Conservation (phyloP, 2,113 vertebrate species). For the Thunnus maccoyii region DNA sequence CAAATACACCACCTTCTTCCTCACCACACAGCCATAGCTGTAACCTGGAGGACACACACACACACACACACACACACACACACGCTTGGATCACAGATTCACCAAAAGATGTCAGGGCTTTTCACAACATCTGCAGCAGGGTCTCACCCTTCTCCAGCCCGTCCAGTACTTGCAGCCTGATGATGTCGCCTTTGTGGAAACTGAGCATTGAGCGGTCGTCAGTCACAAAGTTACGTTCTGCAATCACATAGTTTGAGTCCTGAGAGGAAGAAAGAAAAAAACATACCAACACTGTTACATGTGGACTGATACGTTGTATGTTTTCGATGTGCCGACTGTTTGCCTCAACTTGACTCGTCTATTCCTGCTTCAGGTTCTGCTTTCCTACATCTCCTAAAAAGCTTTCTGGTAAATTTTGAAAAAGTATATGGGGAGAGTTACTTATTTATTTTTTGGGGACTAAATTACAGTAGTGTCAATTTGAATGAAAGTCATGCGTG, state of each 20-base stretch:
- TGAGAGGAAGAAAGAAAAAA: slow-evolving; percentile 57
- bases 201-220: slow-evolving; percentile 86
- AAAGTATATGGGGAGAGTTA: too few species aligned
- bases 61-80: background rate
- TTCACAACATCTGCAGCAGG: background rate
- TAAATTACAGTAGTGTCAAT: background rate
- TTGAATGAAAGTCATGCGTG: background rate
- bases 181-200: slow-evolving; percentile 98
- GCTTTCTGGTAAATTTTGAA: too few species aligned
- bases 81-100: background rate
- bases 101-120: background rate
- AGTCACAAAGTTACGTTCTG: slow-evolving; percentile 91
- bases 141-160: slow-evolving; percentile 87
- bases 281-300: background rate
- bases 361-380: background rate
- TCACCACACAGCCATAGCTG: slow-evolving; percentile 93
- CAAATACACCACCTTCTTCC: slow-evolving; percentile 95
- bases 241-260: slow-evolving; percentile 96
- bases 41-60: slow-evolving; percentile 82
- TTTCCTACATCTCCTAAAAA: background rate
- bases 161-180: slow-evolving; percentile 91
- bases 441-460: background rate
- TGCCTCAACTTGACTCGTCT: too few species aligned
- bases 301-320: too few species aligned
- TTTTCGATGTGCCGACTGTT: too few species aligned